These are phyloP conservation scores for Macroglossus sobrinus DNA, from an alignment of 2,113 vertebrate genomes.

Conservation along the genomic window DNA sequence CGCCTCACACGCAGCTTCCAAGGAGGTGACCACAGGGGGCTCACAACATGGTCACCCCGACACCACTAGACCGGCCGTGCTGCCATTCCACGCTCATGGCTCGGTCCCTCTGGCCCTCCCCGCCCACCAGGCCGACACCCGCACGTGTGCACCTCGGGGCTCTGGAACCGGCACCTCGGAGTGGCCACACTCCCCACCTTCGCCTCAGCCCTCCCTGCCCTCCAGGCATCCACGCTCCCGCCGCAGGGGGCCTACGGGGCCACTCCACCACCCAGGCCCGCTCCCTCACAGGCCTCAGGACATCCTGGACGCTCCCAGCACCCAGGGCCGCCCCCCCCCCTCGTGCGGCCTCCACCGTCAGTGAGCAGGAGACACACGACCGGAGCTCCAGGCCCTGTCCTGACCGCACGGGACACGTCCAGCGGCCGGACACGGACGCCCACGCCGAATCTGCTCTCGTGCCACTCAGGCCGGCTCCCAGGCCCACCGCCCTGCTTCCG, in stretches of 20 bases:
- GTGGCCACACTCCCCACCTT: too few species aligned
- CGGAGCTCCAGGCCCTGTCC: not conserved
- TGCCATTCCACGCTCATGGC: not conserved
- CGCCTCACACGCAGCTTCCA: not conserved
- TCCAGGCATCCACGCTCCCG: not conserved
- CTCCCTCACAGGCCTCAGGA: not conserved
- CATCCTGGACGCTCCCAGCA: not conserved
- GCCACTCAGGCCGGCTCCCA: not conserved
- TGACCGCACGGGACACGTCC: too few species aligned
- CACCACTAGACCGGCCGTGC: too few species aligned
- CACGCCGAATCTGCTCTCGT: not conserved
- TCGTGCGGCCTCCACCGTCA: too few species aligned
- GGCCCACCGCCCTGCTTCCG: not conserved
- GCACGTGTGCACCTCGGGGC: too few species aligned
- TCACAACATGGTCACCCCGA: not conserved
- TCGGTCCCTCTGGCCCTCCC: too few species aligned
- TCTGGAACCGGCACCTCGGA: too few species aligned
- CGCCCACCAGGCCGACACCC: too few species aligned
- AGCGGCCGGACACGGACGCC: not conserved
- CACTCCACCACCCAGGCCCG: not conserved
- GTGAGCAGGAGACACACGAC: too few species aligned
- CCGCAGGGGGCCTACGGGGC: too few species aligned
- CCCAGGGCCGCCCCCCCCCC: too few species aligned
- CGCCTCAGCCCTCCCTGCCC: not conserved
- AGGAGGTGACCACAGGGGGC: not conserved